These are phyloP conservation scores for Drosophila pectinifera DNA, from an alignment of 1,140 invertebrate genomes.

Conservation along the genomic window DNA sequence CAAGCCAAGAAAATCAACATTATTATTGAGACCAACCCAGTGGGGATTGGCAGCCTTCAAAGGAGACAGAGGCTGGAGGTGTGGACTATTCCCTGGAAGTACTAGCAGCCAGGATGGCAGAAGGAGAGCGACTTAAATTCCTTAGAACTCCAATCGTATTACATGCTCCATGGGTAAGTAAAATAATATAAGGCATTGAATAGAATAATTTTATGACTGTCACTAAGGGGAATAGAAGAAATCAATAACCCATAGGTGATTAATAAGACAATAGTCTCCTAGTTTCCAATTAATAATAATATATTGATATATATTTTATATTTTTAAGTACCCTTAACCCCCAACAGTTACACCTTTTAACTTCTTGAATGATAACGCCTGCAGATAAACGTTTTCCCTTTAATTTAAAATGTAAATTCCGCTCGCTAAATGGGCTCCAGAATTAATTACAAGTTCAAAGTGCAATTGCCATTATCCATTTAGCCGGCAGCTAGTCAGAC, in stretches of 20 bases:
- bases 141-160: neutral
- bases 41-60: constrained; percentile 30
- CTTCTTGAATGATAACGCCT: too few relatives aligned
- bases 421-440: constrained; percentile 8
- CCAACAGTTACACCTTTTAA: neutral
- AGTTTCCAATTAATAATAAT: neutral
- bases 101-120: constrained; percentile 7
- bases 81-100: neutral
- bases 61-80: neutral
- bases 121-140: too few relatives aligned
- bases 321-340: neutral
- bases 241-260: too few relatives aligned
- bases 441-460: constrained; percentile 77
- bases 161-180: neutral
- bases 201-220: neutral
- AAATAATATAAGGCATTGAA: too few relatives aligned
- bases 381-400: constrained; percentile 5
- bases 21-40: constrained; percentile 51
- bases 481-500: constrained; percentile 62
- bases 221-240: too few relatives aligned
- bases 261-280: too few relatives aligned
- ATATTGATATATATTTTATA: neutral
- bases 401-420: constrained; percentile 23
- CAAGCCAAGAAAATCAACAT: constrained; percentile 59
- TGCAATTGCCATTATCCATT: constrained; percentile 76